Base-by-base conservation (phyloP, 2,888 invertebrate genomes). In the Reticulitermes lucifugus region DNA sequence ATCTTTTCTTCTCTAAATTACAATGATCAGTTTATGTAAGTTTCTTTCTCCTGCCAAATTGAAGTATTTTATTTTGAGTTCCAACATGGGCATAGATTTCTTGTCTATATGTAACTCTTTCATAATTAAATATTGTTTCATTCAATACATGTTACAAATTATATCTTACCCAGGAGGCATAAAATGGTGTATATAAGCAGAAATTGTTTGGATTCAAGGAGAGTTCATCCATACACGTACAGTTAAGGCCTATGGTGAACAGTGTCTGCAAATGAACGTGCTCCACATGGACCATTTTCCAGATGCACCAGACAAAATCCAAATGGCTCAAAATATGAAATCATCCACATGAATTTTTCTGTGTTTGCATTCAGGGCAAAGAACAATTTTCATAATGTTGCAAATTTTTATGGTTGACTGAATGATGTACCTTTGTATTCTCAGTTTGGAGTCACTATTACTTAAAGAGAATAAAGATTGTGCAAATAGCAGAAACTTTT, bases 151-250 rank as follows among this genome's bases (percentile, higher is more conserved):
- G 41, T 12, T 41, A 25, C 65, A 65, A 7, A 65, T 65, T 65
- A 6, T 65, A 18, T 1, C 41, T 73, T 41, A 14, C 3, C 6
- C 7, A 73, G 5, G 25, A 73, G 29, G 41, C 14, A 73, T 2
- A 73, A 10, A 41, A 41, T 14, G 25, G 25, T 65, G n/a, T 5
- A 25, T 73, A 73, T 29, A 41, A 35, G 18, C 25, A 71, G 71
- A 71, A 73, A 73, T 73, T 73, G 71, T 71, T 29, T 9, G 73
- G 25, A 7, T 73, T 73, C 41, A 18, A 73, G 73, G 73, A 41
- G 21, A 73, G 29, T 73, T 73, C 73, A 73, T 41, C 41, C 41
- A 41, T 73, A 73, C 5, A 9, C 6, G 9, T 18, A 41, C 41
- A 41, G 25, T 21, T 35, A 73, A 73, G 73, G 73, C 73, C 73